These are phyloP conservation scores for Spondyliosoma cantharus DNA, from an alignment of 2,797 vertebrate genomes.

Conservation along the genomic window DNA sequence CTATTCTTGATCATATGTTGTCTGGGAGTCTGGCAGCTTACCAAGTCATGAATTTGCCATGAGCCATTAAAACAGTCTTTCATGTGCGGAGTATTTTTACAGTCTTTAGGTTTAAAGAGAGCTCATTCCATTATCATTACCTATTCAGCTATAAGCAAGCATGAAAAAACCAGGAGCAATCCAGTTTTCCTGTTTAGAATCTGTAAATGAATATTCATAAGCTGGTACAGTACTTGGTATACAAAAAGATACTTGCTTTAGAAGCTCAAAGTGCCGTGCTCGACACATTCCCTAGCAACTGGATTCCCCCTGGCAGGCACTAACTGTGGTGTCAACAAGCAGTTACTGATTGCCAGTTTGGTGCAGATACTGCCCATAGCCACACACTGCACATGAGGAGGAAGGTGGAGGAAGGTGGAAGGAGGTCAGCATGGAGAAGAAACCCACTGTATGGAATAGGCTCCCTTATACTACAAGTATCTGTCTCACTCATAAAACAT, in stretches of 20 bases:
- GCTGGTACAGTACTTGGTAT: slow-evolving; percentile 43
- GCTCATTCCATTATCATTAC: slow-evolving; percentile 24
- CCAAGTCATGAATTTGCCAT: neutral
- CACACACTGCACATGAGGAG: slow-evolving; percentile 44
- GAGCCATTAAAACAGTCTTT: slow-evolving; percentile 1
- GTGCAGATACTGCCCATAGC: slow-evolving; percentile 56
- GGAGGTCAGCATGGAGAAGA: slow-evolving; percentile 18
- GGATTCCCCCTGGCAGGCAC: slow-evolving; percentile 61
- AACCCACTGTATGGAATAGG: slow-evolving; percentile 10
- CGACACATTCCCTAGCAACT: slow-evolving; percentile 68
- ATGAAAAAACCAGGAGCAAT: slow-evolving; percentile 28
- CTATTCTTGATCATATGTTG: neutral
- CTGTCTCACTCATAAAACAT: neutral
- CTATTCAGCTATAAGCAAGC: slow-evolving; percentile 11
- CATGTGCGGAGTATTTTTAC: slow-evolving; percentile 11
- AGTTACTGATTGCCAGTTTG: slow-evolving; percentile 70
- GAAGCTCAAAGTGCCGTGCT: slow-evolving; percentile 55
- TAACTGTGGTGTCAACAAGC: slow-evolving; percentile 69
- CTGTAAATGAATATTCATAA: slow-evolving; percentile 59
- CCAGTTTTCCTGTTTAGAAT: slow-evolving; percentile 40
- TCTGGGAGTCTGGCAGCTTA: neutral
- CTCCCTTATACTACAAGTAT: slow-evolving; percentile 1
- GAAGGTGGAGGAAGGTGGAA: slow-evolving; percentile 21
- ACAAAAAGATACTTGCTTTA: slow-evolving; percentile 63
- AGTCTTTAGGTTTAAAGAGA: neutral